Conservation (phyloP, 2,888 invertebrate species). For the Cantharis lateralis region DNA sequence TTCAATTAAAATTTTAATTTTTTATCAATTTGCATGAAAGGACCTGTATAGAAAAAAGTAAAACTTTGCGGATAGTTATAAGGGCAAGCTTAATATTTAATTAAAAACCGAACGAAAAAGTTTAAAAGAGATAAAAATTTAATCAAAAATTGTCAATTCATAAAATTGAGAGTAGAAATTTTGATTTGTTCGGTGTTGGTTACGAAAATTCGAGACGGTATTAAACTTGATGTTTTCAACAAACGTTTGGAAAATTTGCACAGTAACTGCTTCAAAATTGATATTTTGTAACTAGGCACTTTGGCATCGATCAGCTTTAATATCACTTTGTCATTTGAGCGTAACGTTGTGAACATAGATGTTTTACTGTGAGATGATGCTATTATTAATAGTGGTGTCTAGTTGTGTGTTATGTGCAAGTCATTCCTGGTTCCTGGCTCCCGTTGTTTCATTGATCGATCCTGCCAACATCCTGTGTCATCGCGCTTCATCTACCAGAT, state of each 20-base stretch:
- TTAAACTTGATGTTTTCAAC: neutral
- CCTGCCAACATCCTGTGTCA: constrained; percentile 54
- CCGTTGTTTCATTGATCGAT: constrained; percentile 55
- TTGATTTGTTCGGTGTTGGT: neutral
- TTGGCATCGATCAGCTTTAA: constrained; percentile 33
- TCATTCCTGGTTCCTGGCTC: constrained; percentile 55
- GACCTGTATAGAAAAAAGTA: neutral
- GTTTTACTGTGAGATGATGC: constrained; percentile 54
- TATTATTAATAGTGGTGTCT: constrained; percentile 58
- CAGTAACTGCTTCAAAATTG: constrained; percentile 3
- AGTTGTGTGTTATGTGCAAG: constrained; percentile 54
- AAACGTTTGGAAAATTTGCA: constrained; percentile 1
- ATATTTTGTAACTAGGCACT: constrained; percentile 17
- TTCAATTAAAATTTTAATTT: neutral
- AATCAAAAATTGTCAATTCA: neutral
- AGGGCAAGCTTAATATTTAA: neutral
- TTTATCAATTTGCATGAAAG: neutral
- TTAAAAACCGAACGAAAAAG: neutral
- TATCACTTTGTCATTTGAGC: constrained; percentile 46
- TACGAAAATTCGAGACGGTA: neutral
- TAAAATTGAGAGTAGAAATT: neutral
- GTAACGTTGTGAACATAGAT: constrained; percentile 52
- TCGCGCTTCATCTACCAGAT: constrained; percentile 42
- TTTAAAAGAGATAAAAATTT: neutral
- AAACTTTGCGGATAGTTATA: neutral